Percentiles rank a stretch among this genome's conserved stretches.
Evolutionary conservation across 2,888 invertebrate species (phyloP).

Genomic region (Odontothrips loti): DNA sequence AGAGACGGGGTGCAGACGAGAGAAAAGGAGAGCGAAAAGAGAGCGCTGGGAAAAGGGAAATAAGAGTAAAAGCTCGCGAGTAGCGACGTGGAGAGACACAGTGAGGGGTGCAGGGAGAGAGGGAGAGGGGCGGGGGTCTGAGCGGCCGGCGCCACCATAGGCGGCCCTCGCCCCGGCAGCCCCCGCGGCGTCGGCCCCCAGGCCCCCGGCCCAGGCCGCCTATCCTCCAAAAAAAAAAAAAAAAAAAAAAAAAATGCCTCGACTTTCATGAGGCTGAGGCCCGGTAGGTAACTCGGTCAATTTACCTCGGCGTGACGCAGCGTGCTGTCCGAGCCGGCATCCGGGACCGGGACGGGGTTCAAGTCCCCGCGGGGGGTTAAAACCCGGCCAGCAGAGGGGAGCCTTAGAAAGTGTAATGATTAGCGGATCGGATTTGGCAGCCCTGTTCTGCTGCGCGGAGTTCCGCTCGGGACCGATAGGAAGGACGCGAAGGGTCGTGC

Average conservation of each 20-base stretch:
- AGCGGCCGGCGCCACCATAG: neutral
- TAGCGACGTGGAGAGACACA: neutral
- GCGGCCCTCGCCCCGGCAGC: neutral
- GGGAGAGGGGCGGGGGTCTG: neutral
- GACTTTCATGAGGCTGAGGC: constrained; percentile 15
- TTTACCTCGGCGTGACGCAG: neutral
- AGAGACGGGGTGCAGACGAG: too few species aligned
- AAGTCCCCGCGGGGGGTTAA: neutral
- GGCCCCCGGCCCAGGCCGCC: neutral
- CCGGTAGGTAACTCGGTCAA: constrained; percentile 13
- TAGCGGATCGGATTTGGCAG: neutral
- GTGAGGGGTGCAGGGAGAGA: neutral
- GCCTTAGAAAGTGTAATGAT: neutral
- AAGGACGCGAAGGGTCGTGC: too few species aligned
- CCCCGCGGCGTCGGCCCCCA: neutral
- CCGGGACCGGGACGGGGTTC: too few species aligned
- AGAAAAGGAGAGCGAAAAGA: too few species aligned
- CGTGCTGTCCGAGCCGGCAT: neutral
- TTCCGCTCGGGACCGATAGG: too few species aligned
- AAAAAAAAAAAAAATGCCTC: constrained; percentile 12
- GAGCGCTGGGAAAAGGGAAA: too few species aligned
- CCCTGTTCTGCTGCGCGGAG: too few species aligned
- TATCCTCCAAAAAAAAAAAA: neutral
- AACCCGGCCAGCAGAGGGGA: neutral
- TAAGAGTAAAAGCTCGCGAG: neutral